phyloP scores from a whole-genome alignment of 2,113 vertebrate species.

The Cervus canadensis region DNA sequence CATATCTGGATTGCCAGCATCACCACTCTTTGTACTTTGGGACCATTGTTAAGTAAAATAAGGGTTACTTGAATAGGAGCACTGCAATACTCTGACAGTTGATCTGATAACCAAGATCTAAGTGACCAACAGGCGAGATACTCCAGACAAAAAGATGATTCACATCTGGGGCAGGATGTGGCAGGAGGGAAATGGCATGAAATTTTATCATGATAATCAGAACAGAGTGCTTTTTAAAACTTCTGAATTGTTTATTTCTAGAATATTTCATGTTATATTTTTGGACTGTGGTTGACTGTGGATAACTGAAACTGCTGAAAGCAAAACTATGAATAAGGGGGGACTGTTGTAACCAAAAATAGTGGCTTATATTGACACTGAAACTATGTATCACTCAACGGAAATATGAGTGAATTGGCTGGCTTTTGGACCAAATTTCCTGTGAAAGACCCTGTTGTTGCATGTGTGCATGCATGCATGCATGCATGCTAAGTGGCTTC shows the following conservation, averaged over 20 bases:
- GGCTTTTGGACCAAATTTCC: background rate
- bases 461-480: background rate
- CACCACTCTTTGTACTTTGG: background rate
- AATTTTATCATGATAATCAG: background rate
- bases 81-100: background rate
- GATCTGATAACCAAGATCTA: background rate
- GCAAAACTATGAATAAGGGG: background rate
- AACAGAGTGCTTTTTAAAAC: background rate
- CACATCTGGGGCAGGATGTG: background rate
- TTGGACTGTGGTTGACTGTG: background rate
- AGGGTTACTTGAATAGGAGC: background rate
- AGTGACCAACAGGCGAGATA: background rate
- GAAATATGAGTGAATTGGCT: background rate
- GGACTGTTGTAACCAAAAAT: background rate
- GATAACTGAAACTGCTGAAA: background rate
- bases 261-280: background rate
- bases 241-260: background rate
- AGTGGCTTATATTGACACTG: background rate
- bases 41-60: background rate
- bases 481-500: background rate
- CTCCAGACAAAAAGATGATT: background rate
- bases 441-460: background rate
- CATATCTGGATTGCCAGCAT: background rate
- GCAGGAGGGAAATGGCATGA: background rate
- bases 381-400: background rate